Evolutionary conservation across 2,113 vertebrate species (phyloP), one percentile per base, ranked within the genome.

Genomic region (Chamaetylas fuelleborni): DNA sequence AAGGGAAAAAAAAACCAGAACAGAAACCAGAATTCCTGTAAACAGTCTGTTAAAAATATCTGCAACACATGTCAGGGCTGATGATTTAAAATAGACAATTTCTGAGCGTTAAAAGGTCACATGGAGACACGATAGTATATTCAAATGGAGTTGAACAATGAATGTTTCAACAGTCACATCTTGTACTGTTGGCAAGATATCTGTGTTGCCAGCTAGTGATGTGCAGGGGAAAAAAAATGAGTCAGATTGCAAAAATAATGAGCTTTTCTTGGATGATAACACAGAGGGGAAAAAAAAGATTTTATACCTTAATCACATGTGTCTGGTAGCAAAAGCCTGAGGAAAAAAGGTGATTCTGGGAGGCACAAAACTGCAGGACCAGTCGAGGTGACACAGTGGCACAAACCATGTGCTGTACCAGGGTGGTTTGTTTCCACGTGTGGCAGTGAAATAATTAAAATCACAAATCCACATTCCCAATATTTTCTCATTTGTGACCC

Each of bases 11-110:
- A 6, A 33, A 54, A 31, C 1, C 74, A 94, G 96, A 97, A 97
- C 72, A 96, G 95, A 97, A 97, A 97, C 76, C 82, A 92, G 92
- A 92, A 95, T 95, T 95, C 93, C 95, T 84, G 91, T 97, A 96
- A 97, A 94, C 86, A 90, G 54, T 42, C 57, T 94, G 93, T 92
- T 96, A 94, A 96, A 96, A 96, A 96, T 96, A 97, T 81, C 94
- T 51, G 77, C 50, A 72, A 61, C 82, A 58, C 70, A 86, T 92
- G 81, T 87, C 86, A 28, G 79, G 53, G 81, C 71, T 3, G 1
- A 14, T 66, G 83, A 88, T 88, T 94, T 95, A 86, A 92, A 95
- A 94, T 88, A 93, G 95, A 66, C 73, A 56, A 64, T 69, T 93
- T 93, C 79, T 88, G 82, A 88, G 86, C 26, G 8, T 74, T 73